A percentile compares a stretch with the other conserved stretches of the same genome.
These are phyloP conservation scores for Turritopsis dohrnii DNA, from an alignment of 30 jellyfish, hydroid and myxozoan genomes.

Conservation along the genomic window DNA sequence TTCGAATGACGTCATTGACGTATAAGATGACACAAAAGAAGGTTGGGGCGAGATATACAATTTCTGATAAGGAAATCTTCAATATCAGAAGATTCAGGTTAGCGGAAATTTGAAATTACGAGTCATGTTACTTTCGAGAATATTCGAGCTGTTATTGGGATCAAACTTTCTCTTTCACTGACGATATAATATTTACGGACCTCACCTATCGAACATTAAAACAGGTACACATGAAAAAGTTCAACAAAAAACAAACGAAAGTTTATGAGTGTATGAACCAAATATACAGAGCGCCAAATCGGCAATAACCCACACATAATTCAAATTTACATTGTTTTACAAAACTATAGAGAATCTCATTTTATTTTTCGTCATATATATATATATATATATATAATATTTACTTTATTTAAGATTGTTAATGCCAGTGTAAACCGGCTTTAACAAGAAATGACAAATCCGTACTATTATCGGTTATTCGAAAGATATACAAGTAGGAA, in stretches of 20 bases:
- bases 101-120: too few relatives aligned
- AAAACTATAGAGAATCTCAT: not conserved
- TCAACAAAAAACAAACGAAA: not conserved
- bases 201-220: not conserved
- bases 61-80: too few relatives aligned
- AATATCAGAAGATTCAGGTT: too few relatives aligned
- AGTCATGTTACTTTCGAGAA: too few relatives aligned
- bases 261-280: not conserved
- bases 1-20: too few relatives aligned
- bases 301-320: not conserved
- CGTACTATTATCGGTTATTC: not conserved
- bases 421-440: not conserved
- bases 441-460: not conserved
- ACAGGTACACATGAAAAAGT: not conserved
- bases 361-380: too few relatives aligned
- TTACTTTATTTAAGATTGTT: not conserved
- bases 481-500: not conserved
- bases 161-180: too few relatives aligned
- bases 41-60: too few relatives aligned
- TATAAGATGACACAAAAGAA: too few relatives aligned
- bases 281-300: not conserved
- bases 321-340: not conserved
- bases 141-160: too few relatives aligned
- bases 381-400: too few relatives aligned
- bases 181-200: too few relatives aligned